These are phyloP conservation scores for Busseola fusca DNA, from an alignment of 2,888 invertebrate genomes.

Conservation along the genomic window DNA sequence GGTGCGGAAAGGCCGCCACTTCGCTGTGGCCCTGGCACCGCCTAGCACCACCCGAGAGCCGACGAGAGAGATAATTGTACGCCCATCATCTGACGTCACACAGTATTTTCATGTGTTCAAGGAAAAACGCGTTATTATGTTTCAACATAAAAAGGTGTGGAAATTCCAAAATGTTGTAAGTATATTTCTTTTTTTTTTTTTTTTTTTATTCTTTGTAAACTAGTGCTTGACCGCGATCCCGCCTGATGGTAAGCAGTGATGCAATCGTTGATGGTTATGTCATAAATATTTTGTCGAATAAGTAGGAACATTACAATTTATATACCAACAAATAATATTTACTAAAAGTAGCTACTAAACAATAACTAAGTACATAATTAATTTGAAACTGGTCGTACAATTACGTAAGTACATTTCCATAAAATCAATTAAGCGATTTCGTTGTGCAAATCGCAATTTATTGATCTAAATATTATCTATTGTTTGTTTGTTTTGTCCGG, in stretches of 20 bases:
- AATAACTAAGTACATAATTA: constrained; percentile 17
- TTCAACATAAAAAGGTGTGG: constrained; percentile 54
- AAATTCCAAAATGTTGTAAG: constrained; percentile 45
- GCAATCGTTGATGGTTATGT: no score
- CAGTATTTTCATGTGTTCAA: constrained; percentile 57
- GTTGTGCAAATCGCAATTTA: constrained; percentile 18
- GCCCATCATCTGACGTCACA: constrained; percentile 71
- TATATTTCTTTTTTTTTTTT: no score
- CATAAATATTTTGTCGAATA: not conserved
- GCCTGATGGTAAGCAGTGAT: no score
- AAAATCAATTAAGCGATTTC: constrained; percentile 1
- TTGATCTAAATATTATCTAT: constrained; percentile 20
- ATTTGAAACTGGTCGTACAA: constrained; percentile 17
- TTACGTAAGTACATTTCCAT: constrained; percentile 13
- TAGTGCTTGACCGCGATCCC: no score
- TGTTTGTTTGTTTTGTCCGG: constrained; percentile 48
- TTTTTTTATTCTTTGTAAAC: no score
- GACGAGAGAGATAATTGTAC: constrained; percentile 77
- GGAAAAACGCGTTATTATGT: constrained; percentile 59
- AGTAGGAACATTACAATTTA: constrained; percentile 13
- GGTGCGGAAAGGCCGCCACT: constrained; percentile 76
- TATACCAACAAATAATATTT: constrained; percentile 4
- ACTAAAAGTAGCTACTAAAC: not conserved
- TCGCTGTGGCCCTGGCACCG: constrained; percentile 77
- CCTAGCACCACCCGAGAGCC: constrained; percentile 74